Evolutionary conservation across 2,113 vertebrate genomes (phyloP), one percentile per base, ranked within the genome.

Genomic region (Turdus rufiventris): DNA sequence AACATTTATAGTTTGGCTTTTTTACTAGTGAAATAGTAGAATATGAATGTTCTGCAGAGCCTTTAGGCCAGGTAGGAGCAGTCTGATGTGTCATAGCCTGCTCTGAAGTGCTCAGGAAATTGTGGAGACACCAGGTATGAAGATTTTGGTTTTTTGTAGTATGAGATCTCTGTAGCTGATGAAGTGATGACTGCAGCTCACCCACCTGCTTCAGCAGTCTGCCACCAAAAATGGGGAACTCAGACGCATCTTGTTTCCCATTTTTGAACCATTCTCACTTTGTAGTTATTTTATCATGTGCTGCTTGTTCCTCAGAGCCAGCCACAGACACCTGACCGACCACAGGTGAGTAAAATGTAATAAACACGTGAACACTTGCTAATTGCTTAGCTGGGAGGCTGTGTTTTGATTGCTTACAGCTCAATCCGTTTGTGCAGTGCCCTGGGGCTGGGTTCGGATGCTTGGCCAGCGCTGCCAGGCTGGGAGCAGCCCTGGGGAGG

Each of bases 241-340:
- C 28, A 21, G 51, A 4, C 21, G 0, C 5, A 8, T 43, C 34
- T 60, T 8, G 0, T 26, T 72, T 58, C 13, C 12, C 33, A 0
- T 9, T 56, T 60, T 3, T 58, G 73, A 78, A 4, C 17, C 24
- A 0, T 47, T 38, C n/a, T 67, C 21, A 8, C 5, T 12, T 26
- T 2, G 2, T 14, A 17, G 11, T 63, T 71, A 24, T 43, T 61
- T 54, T 40, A 26, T 10, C 20, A 1, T 10, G 15, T 6, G 2
- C 10, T 75, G 12, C 8, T 42, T 20, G 21, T 57, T 8, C 45
- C 61, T 26, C 16, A 34, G 73, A 57, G 12, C 34, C n/a, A 3
- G 5, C 34, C 10, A 5, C 28, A 3, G 38, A 48, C 21, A 48
- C 43, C 66, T 83, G 47, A 11, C 25, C 9, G 21, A 13, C 12